Conservation (phyloP, 1,140 invertebrate species). For the Pygmarrhopalites habei region DNA sequence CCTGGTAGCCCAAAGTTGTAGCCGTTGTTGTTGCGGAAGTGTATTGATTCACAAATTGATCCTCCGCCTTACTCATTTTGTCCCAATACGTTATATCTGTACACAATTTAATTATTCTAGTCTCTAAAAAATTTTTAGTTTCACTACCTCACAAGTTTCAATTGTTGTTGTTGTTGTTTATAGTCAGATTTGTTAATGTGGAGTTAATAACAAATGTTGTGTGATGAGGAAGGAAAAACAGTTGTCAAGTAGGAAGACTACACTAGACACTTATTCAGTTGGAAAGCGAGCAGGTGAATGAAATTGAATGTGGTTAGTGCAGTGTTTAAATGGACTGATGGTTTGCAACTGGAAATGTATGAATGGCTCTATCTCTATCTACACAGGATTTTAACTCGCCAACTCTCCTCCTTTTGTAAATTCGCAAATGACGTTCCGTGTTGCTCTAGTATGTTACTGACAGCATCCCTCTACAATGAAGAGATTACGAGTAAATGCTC, state of each 20-base stretch:
- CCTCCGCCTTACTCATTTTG: not conserved
- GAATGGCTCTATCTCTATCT: too few relatives aligned
- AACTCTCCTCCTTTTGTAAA: too few relatives aligned
- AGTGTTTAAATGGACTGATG: too few relatives aligned
- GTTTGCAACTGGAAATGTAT: too few relatives aligned
- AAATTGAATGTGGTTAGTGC: too few relatives aligned
- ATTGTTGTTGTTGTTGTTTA: not conserved
- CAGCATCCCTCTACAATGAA: too few relatives aligned
- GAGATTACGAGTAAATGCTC: too few relatives aligned
- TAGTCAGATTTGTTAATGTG: not conserved
- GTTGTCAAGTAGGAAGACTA: not conserved
- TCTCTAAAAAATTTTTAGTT: not conserved
- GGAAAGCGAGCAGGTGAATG: too few relatives aligned
- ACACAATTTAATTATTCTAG: not conserved
- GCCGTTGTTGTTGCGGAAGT: constrained; percentile 1
- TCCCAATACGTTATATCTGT: not conserved
- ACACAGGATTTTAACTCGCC: too few relatives aligned
- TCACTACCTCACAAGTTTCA: not conserved
- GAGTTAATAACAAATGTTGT: not conserved
- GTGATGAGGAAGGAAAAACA: not conserved
- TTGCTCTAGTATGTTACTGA: too few relatives aligned
- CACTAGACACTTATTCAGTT: not conserved
- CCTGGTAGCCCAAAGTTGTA: constrained; percentile 10
- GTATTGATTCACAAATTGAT: not conserved
- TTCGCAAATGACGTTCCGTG: too few relatives aligned